A percentile compares a stretch with the other conserved stretches of the same genome.
These are phyloP conservation scores for Himalopsyche phryganea DNA, from an alignment of 1,140 invertebrate species.

Conservation along the genomic window DNA sequence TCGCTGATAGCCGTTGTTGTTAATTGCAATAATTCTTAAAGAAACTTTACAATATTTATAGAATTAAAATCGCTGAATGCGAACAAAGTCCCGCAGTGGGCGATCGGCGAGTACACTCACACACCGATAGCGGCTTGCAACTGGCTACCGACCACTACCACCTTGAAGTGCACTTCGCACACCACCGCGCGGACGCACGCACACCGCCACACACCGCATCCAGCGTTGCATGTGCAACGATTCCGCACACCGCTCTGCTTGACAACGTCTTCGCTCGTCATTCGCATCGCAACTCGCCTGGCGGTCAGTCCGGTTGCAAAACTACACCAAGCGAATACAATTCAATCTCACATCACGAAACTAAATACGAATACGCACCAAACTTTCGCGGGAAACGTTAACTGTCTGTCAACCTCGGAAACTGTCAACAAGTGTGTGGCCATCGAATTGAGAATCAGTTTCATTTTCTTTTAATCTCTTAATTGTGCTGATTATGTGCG, in stretches of 20 bases:
- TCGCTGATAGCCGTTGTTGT: no score
- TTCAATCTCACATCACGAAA: background rate
- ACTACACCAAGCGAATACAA: background rate
- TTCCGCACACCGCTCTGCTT: slow-evolving; percentile 9
- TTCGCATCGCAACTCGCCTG: slow-evolving; percentile 11
- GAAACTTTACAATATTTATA: no score
- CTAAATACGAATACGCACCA: background rate
- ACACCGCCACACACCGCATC: background rate
- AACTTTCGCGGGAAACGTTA: background rate
- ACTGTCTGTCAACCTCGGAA: background rate
- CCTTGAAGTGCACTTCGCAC: no score
- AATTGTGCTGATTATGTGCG: no score
- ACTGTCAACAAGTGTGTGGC: no score
- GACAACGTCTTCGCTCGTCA: slow-evolving; percentile 5
- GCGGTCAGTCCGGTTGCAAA: slow-evolving; percentile 9
- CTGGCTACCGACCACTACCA: no score
- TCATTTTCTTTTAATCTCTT: background rate
- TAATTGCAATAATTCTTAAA: no score
- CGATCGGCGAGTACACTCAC: no score
- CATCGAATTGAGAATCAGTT: background rate
- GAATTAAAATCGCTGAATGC: no score
- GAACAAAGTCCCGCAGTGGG: no score
- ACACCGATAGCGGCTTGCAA: no score
- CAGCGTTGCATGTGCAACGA: slow-evolving; percentile 10
- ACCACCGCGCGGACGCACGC: slow-evolving; percentile 29